These are phyloP conservation scores for Ceryle rudis DNA, from an alignment of 2,797 vertebrate species.

Conservation along the genomic window DNA sequence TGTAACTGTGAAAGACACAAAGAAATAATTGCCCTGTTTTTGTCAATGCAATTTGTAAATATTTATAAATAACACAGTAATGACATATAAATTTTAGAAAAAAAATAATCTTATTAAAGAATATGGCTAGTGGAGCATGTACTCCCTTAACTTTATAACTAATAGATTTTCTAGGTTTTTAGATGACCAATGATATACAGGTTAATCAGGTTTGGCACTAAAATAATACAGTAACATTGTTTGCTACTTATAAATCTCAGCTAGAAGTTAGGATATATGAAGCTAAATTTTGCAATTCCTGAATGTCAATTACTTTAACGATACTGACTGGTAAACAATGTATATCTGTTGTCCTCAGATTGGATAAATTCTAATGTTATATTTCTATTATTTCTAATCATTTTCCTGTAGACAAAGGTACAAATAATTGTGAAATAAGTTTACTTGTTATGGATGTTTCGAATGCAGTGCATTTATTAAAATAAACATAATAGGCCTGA, in stretches of 20 bases:
- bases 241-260: not conserved
- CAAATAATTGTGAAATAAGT: not conserved
- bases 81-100: not conserved
- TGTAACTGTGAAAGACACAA: not conserved
- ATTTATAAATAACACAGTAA: not conserved
- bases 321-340: not conserved
- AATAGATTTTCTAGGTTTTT: not conserved
- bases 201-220: not conserved
- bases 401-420: not conserved
- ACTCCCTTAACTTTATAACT: not conserved
- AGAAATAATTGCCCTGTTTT: not conserved
- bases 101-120: not conserved
- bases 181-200: not conserved
- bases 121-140: not conserved
- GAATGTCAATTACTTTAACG: not conserved
- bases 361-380: not conserved
- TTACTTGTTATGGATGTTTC: not conserved
- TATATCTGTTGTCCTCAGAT: not conserved
- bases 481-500: not conserved
- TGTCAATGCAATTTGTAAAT: not conserved
- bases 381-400: not conserved
- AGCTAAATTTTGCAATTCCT: not conserved
- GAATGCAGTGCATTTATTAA: not conserved
- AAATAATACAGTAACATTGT: fast-evolving
- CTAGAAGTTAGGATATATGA: not conserved